These are phyloP conservation scores for Neopelma chrysocephalum DNA, from an alignment of 2,797 vertebrate genomes.

Conservation along the genomic window DNA sequence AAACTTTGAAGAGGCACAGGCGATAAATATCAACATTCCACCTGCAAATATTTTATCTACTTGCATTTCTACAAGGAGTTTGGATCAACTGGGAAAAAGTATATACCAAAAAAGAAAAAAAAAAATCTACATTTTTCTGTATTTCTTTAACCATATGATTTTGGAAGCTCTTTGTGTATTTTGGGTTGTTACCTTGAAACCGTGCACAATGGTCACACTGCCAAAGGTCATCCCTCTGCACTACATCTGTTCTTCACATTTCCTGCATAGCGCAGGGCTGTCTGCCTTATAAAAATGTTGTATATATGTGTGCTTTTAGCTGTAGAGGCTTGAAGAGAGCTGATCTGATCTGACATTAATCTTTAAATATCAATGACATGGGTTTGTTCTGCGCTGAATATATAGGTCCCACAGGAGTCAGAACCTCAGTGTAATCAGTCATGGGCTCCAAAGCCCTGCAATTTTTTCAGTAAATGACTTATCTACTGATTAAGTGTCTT, in stretches of 20 bases:
- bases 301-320: not conserved
- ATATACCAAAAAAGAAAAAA: not conserved
- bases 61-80: not conserved
- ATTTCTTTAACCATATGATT: not conserved
- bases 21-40: not conserved
- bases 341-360: not conserved
- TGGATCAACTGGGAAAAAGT: not conserved
- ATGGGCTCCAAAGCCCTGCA: not conserved
- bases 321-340: not conserved
- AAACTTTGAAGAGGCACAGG: not conserved
- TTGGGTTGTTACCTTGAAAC: not conserved
- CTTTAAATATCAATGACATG: not conserved
- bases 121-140: not conserved
- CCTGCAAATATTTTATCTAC: not conserved
- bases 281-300: not conserved
- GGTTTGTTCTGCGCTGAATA: not conserved
- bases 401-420: not conserved
- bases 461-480: not conserved
- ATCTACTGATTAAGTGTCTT: not conserved
- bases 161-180: not conserved
- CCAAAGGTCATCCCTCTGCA: not conserved
- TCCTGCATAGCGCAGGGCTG: not conserved
- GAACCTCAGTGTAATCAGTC: not conserved
- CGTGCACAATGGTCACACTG: not conserved
- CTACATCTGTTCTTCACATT: not conserved